phyloP scores from a whole-genome alignment of 2,888 invertebrate genomes.

The Galeruca laticollis region DNA sequence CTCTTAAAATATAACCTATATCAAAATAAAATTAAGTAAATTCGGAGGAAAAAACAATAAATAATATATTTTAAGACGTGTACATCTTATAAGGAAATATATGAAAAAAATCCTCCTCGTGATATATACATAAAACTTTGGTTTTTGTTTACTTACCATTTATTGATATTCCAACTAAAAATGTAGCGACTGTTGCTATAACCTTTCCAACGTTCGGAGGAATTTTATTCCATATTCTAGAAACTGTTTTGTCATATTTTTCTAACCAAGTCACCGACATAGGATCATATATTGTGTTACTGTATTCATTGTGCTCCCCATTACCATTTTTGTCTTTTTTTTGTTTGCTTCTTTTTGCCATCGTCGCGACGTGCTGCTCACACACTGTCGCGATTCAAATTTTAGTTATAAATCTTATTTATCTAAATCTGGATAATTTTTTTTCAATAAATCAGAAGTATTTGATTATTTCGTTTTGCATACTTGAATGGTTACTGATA shows the following conservation, averaged over 20 bases:
- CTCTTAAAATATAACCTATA: too few relatives aligned
- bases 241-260: conserved; percentile 69
- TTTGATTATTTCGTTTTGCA: neutral
- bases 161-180: conserved; percentile 73
- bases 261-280: conserved; percentile 74
- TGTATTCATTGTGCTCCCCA: neutral
- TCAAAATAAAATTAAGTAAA: too few relatives aligned
- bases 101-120: too few relatives aligned
- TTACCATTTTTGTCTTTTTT: neutral
- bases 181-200: conserved; percentile 73
- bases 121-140: too few relatives aligned
- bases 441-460: neutral
- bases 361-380: conserved; percentile 6
- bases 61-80: too few relatives aligned
- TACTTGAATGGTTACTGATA: neutral
- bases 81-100: too few relatives aligned
- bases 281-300: conserved; percentile 62
- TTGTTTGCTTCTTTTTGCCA: conserved; percentile 31
- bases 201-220: conserved; percentile 70
- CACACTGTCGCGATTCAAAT: conserved; percentile 12
- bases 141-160: conserved; percentile 70
- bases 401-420: neutral
- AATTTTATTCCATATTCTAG: conserved; percentile 70
- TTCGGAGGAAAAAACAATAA: too few relatives aligned
- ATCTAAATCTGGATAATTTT: neutral